phyloP scores from a whole-genome alignment of 2,113 vertebrate genomes.

The Silurus meridionalis region DNA sequence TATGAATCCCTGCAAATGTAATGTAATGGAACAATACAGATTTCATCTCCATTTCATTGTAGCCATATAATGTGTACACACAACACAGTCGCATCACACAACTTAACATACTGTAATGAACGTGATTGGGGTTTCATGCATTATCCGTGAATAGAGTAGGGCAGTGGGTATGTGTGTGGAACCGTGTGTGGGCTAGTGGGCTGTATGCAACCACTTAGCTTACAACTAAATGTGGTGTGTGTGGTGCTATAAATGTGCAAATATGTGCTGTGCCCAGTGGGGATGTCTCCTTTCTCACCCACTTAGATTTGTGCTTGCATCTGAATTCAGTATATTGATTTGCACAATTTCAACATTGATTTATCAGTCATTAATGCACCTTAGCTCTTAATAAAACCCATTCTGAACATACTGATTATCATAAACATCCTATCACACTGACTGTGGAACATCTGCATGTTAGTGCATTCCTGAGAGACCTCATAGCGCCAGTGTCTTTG shows the following conservation, averaged over 20 bases:
- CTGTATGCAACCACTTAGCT: too few species aligned
- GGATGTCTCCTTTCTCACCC: neutral
- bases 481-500: constrained; percentile 42
- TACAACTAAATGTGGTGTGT: too few species aligned
- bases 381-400: neutral
- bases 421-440: neutral
- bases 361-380: neutral
- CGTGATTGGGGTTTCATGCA: too few species aligned
- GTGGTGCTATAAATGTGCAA: too few species aligned
- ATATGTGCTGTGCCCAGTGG: too few species aligned
- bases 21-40: neutral
- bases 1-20: neutral
- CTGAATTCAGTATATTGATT: neutral
- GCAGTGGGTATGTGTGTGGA: too few species aligned
- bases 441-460: neutral
- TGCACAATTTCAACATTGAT: neutral
- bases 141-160: too few species aligned
- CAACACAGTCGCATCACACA: too few species aligned
- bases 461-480: neutral
- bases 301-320: neutral
- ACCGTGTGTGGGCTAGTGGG: too few species aligned
- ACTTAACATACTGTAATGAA: too few species aligned
- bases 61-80: neutral
- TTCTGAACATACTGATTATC: neutral
- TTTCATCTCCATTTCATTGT: neutral